phyloP scores from a whole-genome alignment of 1,140 invertebrate species.

The Macrobrachium rosenbergii region DNA sequence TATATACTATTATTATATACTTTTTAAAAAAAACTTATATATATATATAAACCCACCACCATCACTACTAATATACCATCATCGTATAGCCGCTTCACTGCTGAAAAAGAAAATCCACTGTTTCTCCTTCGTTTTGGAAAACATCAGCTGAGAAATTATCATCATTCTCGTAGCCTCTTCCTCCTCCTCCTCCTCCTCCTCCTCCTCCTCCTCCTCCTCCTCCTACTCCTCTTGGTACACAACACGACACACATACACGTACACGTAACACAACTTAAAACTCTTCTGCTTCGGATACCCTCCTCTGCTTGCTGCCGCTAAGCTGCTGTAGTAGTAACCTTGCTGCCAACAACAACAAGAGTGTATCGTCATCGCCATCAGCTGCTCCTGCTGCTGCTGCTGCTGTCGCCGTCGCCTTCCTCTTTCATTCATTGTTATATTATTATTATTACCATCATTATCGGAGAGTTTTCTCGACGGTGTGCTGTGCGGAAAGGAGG shows the following conservation, averaged over 20 bases:
- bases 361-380: too few relatives aligned
- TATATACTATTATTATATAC: too few relatives aligned
- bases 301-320: background rate
- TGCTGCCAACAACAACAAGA: background rate
- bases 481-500: too few relatives aligned
- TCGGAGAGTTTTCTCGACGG: too few relatives aligned
- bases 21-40: too few relatives aligned
- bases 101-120: constrained; percentile 2
- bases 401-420: background rate
- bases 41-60: background rate
- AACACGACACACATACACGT: constrained; percentile 10
- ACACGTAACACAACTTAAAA: constrained; percentile 43
- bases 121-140: background rate
- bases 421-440: too few relatives aligned
- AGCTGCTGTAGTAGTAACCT: constrained; percentile 24
- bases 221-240: background rate
- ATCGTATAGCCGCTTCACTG: constrained; percentile 39
- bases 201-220: constrained; percentile 1
- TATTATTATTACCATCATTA: too few relatives aligned
- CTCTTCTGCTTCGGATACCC: constrained; percentile 32
- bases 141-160: constrained; percentile 13
- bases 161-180: constrained; percentile 20
- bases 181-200: background rate
- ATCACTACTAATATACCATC: constrained; percentile 22
- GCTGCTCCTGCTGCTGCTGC: background rate